phyloP scores from a whole-genome alignment of 37 sponge, comb jelly and placozoan species.

The Spongia lamella region DNA sequence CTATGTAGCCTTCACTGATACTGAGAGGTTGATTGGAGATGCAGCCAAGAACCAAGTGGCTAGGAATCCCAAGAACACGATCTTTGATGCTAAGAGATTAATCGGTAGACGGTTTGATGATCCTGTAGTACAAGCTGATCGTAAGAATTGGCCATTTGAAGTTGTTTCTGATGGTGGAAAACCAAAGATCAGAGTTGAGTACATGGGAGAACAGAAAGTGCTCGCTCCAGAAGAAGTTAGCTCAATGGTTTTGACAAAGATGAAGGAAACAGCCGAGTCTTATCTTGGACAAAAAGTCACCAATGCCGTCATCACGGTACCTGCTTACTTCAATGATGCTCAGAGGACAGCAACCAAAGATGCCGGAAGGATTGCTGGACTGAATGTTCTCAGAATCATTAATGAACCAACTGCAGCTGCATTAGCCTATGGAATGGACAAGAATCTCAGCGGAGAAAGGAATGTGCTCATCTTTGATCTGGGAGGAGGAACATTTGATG shows the following conservation, averaged over 20 bases:
- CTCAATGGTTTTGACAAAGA: constrained; percentile 90
- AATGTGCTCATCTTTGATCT: constrained; percentile 95
- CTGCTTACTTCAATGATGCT: constrained; percentile 95
- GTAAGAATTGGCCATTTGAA: constrained; percentile 92
- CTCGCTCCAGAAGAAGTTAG: constrained; percentile 89
- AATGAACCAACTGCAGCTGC: constrained; percentile 98
- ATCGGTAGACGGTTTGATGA: constrained; percentile 89
- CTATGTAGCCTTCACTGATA: constrained; percentile 93
- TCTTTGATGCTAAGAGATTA: constrained; percentile 95
- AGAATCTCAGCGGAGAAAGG: constrained; percentile 73
- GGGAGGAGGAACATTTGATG: constrained; percentile 96
- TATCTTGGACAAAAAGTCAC: constrained; percentile 71
- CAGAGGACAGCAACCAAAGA: constrained; percentile 96
- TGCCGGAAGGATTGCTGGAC: constrained; percentile 91
- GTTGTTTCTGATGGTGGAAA: constrained; percentile 76
- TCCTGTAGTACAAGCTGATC: constrained; percentile 68
- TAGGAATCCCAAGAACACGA: constrained; percentile 80
- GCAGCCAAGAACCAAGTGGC: constrained; percentile 89
- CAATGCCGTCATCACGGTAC: constrained; percentile 94
- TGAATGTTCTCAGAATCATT: constrained; percentile 92
- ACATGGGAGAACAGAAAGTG: constrained; percentile 67
- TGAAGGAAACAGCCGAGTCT: constrained; percentile 96
- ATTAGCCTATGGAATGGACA: constrained; percentile 95
- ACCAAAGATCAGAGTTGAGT: constrained; percentile 76
- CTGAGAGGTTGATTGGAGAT: constrained; percentile 91